Percentiles rank a stretch among this genome's conserved stretches.
phyloP scores from a whole-genome alignment of 2,113 vertebrate genomes.

The Clinocottus analis region DNA sequence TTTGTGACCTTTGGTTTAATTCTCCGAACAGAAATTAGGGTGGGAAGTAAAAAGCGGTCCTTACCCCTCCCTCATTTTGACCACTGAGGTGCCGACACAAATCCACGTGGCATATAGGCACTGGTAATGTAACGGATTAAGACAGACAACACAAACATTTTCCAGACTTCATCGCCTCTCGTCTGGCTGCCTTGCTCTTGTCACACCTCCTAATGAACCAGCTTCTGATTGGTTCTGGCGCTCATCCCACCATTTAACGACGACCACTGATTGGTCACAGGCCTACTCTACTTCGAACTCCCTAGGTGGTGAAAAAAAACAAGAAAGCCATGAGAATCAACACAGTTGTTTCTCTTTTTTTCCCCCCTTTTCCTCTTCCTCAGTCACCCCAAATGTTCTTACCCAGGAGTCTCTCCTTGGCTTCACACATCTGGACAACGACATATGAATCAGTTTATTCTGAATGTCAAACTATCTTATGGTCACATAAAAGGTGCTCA shows the following conservation, averaged over 20 bases:
- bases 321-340: conserved; percentile 59
- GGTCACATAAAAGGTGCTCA: conserved; percentile 2
- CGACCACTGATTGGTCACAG: conserved; percentile 69
- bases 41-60: too few relatives aligned
- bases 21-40: too few relatives aligned
- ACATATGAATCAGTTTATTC: conserved; percentile 48
- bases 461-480: conserved; percentile 64
- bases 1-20: too few relatives aligned
- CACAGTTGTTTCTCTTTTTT: conserved; percentile 40
- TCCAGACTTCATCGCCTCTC: conserved; percentile 27
- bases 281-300: conserved; percentile 56
- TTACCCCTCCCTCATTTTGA: too few relatives aligned
- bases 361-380: not conserved
- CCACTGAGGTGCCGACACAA: too few relatives aligned
- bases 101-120: not conserved
- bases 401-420: conserved; percentile 20
- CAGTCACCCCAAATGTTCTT: not conserved
- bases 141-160: not conserved
- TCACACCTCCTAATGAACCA: conserved; percentile 14
- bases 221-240: conserved; percentile 58
- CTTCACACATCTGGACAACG: conserved; percentile 51
- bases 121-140: not conserved
- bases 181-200: conserved; percentile 9
- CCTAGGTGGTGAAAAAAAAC: conserved; percentile 66
- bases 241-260: conserved; percentile 52